Percentiles rank a stretch among this genome's conserved stretches.
These are phyloP conservation scores for Forpus xanthops DNA, from an alignment of 2,797 vertebrate species.

Conservation along the genomic window DNA sequence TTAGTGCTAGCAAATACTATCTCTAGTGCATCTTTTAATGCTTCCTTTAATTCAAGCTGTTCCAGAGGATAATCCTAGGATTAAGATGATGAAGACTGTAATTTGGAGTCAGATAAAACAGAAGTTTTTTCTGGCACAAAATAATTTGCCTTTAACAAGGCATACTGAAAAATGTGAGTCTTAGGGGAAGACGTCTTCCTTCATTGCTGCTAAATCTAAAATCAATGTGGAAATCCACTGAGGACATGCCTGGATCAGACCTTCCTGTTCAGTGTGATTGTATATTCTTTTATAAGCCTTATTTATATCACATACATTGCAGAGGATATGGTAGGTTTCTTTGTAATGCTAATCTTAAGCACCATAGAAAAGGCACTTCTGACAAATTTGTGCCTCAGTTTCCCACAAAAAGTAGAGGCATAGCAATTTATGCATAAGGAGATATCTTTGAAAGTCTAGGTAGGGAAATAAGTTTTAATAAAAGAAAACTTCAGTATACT, in stretches of 20 bases:
- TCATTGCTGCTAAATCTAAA: neutral
- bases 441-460: neutral
- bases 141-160: neutral
- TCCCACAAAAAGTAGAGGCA: neutral
- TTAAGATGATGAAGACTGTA: conserved; percentile 9
- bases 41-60: neutral
- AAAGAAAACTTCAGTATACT: neutral
- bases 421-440: neutral
- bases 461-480: neutral
- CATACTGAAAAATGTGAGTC: neutral
- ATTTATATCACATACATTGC: neutral
- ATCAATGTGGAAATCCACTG: neutral
- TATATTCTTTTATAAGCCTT: neutral
- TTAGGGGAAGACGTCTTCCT: neutral
- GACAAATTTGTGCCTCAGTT: neutral
- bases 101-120: neutral
- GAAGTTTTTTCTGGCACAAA: neutral
- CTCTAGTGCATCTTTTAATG: neutral
- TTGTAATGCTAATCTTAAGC: neutral
- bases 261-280: neutral
- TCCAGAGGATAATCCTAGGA: conserved; percentile 13
- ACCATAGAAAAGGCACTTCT: neutral
- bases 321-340: neutral
- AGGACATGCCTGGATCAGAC: neutral
- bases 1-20: neutral